A percentile compares a stretch with the other conserved stretches of the same genome.
These are phyloP conservation scores for Cacajao melanocephalus DNA, from an alignment of 2,797 vertebrate species.

Conservation along the genomic window DNA sequence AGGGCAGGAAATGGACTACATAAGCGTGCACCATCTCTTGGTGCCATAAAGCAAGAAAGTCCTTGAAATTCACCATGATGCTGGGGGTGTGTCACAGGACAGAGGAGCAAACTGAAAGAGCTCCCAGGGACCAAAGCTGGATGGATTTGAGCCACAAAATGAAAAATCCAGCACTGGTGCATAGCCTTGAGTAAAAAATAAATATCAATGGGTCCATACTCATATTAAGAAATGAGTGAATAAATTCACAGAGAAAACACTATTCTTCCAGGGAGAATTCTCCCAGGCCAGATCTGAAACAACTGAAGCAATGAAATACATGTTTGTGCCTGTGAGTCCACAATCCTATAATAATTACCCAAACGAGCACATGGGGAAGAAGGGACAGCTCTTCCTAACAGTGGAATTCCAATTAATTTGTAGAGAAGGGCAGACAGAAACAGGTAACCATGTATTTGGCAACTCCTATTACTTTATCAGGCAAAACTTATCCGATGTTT, in stretches of 20 bases:
- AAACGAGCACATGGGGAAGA: neutral
- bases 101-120: neutral
- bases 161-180: neutral
- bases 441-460: neutral
- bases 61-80: neutral
- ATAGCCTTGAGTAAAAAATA: no score
- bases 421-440: accelerated
- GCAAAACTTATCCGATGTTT: accelerated
- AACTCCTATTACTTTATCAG: neutral
- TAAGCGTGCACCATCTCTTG: no score
- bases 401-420: neutral
- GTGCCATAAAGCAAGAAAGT: neutral
- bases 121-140: neutral
- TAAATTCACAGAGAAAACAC: neutral
- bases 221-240: neutral
- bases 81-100: neutral
- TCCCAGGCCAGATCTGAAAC: neutral
- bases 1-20: neutral
- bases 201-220: neutral
- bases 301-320: neutral
- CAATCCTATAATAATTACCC: neutral
- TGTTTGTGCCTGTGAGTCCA: accelerated
- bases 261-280: neutral
- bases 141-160: neutral
- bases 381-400: neutral